Percentiles rank a stretch among this genome's conserved stretches.
Evolutionary conservation across 2,888 invertebrate species (phyloP).

Genomic region (Spilosoma lubricipeda): DNA sequence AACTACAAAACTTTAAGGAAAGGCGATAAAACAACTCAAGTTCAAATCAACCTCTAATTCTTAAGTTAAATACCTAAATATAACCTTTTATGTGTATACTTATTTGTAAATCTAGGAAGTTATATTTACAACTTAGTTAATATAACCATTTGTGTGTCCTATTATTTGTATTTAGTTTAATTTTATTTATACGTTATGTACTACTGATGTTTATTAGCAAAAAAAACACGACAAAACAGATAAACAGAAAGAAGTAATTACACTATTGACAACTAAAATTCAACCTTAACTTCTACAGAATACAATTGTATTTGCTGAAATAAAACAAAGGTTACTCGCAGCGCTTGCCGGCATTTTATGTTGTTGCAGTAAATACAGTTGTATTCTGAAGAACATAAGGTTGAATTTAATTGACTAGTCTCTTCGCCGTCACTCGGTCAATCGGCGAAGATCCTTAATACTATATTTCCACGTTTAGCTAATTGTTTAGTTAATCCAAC

Average conservation of each 20-base stretch:
- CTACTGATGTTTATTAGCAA: too few relatives aligned
- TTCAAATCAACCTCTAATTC: not conserved
- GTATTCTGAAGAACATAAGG: too few relatives aligned
- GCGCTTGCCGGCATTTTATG: too few relatives aligned
- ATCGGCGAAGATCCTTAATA: not conserved
- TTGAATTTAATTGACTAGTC: too few relatives aligned
- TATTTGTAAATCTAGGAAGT: not conserved
- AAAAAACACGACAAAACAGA: not conserved
- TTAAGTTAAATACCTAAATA: not conserved
- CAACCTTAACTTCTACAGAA: too few relatives aligned
- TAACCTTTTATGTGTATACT: not conserved
- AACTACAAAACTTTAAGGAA: not conserved
- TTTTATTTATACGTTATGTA: not conserved
- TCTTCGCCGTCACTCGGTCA: too few relatives aligned
- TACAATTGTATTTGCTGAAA: too few relatives aligned
- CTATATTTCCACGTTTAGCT: not conserved
- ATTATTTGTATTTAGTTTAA: conserved; percentile 8
- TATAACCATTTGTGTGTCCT: not conserved
- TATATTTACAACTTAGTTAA: not conserved
- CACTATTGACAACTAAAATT: too few relatives aligned
- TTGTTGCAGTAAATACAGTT: too few relatives aligned
- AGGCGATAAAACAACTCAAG: not conserved
- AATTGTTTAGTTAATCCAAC: not conserved
- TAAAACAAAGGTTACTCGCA: too few relatives aligned
- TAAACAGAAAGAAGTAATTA: too few relatives aligned